phyloP scores from a whole-genome alignment of 2,888 invertebrate species.

The Hypercompe scribonia region DNA sequence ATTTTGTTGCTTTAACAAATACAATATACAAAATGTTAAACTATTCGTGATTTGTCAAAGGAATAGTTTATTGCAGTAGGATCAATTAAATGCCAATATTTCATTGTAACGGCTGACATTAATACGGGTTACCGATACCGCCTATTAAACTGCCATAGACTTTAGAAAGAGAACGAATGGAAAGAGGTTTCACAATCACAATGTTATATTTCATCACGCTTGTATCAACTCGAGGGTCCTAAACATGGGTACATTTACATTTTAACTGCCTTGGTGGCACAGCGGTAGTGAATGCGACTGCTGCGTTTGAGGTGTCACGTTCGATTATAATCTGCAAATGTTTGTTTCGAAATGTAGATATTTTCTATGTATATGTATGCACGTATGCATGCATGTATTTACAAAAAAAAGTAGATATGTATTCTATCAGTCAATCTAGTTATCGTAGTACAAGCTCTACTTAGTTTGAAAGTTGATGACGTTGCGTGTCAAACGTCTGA shows the following conservation, averaged over 20 bases:
- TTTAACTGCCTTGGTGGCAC: no score
- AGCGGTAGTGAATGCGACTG: no score
- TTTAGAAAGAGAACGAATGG: slow-evolving; percentile 29
- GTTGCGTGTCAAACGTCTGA: no score
- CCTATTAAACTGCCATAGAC: slow-evolving; percentile 47
- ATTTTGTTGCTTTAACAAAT: slow-evolving; percentile 16
- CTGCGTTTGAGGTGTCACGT: no score
- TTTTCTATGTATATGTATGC: no score
- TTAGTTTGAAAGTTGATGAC: no score
- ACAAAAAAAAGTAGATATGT: no score
- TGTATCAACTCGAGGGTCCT: not conserved
- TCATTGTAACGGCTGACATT: slow-evolving; percentile 46
- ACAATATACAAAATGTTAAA: slow-evolving; percentile 28
- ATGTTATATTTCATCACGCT: slow-evolving; percentile 3
- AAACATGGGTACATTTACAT: not conserved
- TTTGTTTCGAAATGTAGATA: no score
- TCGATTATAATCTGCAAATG: no score
- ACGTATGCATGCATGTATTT: no score
- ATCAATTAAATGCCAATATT: slow-evolving; percentile 49
- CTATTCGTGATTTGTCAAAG: slow-evolving; percentile 51
- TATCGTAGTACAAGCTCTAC: no score
- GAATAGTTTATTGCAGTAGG: slow-evolving; percentile 41
- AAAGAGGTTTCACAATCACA: slow-evolving; percentile 27
- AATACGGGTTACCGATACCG: slow-evolving; percentile 42
- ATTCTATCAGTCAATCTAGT: no score